Percentiles rank a stretch among this genome's conserved stretches.
These are phyloP conservation scores for Macrotis lagotis DNA, from an alignment of 2,113 vertebrate genomes.

Conservation along the genomic window DNA sequence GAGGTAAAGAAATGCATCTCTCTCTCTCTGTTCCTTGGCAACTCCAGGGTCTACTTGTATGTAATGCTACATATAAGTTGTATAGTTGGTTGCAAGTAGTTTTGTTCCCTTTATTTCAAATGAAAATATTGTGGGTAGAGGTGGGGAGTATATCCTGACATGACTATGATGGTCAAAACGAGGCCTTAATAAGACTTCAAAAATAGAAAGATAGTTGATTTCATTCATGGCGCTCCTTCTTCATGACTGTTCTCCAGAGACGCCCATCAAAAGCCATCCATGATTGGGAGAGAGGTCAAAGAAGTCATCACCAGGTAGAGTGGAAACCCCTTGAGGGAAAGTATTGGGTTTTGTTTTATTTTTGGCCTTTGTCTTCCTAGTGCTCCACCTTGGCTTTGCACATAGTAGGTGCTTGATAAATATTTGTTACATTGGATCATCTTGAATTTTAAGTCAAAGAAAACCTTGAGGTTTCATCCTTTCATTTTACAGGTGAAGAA, in stretches of 20 bases:
- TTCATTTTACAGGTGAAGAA: too few relatives aligned
- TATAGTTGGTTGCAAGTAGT: neutral
- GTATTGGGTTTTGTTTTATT: neutral
- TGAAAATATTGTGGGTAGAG: neutral
- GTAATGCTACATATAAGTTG: neutral
- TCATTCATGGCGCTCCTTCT: neutral
- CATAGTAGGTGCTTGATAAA: neutral
- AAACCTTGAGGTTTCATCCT: too few relatives aligned
- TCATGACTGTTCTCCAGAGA: neutral
- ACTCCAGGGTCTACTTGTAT: neutral
- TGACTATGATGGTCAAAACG: neutral
- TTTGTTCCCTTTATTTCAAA: neutral
- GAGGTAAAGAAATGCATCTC: neutral
- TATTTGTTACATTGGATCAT: neutral
- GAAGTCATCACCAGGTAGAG: neutral
- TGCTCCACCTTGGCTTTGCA: neutral
- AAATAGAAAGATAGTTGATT: neutral
- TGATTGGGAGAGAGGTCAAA: neutral
- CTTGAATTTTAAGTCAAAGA: too few relatives aligned
- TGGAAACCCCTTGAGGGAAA: neutral
- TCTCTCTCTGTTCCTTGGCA: neutral
- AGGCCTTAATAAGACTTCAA: neutral
- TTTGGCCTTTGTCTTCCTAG: neutral
- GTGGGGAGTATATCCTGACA: neutral
- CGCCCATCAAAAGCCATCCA: too few relatives aligned